Evolutionary conservation across 2,113 vertebrate species (phyloP).

Genomic region (Rostratula benghalensis): DNA sequence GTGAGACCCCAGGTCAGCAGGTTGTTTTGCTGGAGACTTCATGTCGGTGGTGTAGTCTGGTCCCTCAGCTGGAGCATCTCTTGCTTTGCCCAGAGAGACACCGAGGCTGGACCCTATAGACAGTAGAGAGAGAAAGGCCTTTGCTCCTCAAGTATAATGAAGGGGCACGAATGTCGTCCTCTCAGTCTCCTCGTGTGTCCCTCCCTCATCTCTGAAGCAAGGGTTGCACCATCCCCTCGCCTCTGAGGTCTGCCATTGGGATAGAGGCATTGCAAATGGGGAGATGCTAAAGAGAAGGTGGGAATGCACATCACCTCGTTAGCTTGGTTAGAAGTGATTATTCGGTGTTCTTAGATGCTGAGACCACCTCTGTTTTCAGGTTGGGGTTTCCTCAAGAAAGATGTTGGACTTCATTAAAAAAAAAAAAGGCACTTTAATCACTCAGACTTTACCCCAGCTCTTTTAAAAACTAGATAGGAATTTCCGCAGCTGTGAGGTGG

Average conservation of each 20-base stretch:
- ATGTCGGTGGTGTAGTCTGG: background rate
- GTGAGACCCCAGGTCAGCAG: background rate
- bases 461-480: constrained; percentile 44
- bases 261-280: background rate
- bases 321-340: background rate
- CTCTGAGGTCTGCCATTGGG: accelerated
- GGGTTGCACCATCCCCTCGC: background rate
- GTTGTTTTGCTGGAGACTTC: background rate
- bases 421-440: background rate
- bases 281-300: background rate
- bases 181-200: background rate
- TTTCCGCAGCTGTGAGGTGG: constrained; percentile 38
- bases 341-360: background rate
- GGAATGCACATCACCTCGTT: background rate
- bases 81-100: background rate
- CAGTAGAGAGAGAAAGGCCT: background rate
- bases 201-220: background rate
- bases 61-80: background rate
- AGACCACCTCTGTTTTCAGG: background rate
- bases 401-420: background rate
- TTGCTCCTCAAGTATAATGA: accelerated
- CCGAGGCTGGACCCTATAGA: background rate
- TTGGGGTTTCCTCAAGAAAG: constrained; percentile 22
- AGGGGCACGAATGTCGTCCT: background rate
- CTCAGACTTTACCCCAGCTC: background rate